Conservation (phyloP, 2,888 invertebrate species). For the Euzetes globulus region DNA sequence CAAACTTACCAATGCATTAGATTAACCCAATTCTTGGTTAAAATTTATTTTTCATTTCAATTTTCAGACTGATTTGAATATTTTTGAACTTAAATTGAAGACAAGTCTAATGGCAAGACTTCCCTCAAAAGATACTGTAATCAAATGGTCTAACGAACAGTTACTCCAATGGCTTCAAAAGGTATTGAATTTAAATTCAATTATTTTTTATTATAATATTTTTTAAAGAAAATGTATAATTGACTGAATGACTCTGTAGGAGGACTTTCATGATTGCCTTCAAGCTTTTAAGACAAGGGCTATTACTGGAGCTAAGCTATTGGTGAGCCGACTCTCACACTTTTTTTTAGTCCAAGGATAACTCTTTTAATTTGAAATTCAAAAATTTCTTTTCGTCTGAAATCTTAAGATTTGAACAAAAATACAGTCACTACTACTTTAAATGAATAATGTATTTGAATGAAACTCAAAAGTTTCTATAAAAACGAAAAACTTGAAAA, state of each 20-base stretch:
- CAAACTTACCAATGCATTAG: neutral
- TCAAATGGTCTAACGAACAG: conserved; percentile 8
- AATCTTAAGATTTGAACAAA: too few relatives aligned
- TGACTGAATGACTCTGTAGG: conserved; percentile 19
- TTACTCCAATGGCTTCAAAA: conserved; percentile 8
- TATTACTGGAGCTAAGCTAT: conserved; percentile 37
- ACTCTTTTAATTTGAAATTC: neutral
- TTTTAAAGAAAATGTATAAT: neutral
- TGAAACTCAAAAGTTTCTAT: too few relatives aligned
- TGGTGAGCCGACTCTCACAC: conserved; percentile 30
- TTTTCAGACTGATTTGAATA: neutral
- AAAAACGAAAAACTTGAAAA: too few relatives aligned
- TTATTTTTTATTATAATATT: neutral
- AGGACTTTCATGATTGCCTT: conserved; percentile 38
- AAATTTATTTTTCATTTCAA: conserved; percentile 1
- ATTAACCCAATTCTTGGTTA: neutral
- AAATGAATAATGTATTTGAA: too few relatives aligned
- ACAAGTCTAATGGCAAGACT: conserved; percentile 12
- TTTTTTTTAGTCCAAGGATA: neutral
- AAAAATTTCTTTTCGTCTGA: neutral
- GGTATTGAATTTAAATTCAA: neutral
- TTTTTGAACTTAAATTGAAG: neutral
- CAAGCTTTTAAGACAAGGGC: conserved; percentile 38
- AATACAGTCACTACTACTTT: too few relatives aligned
- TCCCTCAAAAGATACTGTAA: neutral